phyloP scores from a whole-genome alignment of 2,797 vertebrate genomes.

The Philypnodon macrostomus region DNA sequence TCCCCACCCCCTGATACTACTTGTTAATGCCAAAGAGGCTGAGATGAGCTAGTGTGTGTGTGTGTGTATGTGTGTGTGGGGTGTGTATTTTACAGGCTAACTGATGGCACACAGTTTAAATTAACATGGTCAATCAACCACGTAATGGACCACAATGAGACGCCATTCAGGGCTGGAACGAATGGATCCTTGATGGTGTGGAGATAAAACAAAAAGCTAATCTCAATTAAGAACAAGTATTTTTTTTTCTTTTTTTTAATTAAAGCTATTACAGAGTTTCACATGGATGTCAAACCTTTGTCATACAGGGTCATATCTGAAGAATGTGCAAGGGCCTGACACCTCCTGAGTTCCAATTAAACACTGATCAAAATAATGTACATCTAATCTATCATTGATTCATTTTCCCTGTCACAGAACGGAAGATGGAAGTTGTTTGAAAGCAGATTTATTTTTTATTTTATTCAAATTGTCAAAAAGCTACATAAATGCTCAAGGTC shows the following conservation, averaged over 20 bases:
- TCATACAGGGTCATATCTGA: not conserved
- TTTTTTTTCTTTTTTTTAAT: too few species aligned
- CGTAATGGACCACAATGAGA: constrained; percentile 71
- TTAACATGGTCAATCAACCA: constrained; percentile 71
- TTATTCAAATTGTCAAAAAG: too few species aligned
- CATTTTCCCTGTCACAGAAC: too few species aligned
- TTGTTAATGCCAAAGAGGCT: constrained; percentile 30
- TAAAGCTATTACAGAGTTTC: constrained; percentile 47
- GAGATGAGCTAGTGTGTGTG: constrained; percentile 34
- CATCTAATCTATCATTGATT: too few species aligned
- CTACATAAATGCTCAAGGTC: too few species aligned
- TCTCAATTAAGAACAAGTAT: constrained; percentile 70
- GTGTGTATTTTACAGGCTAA: constrained; percentile 58
- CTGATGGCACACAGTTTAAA: constrained; percentile 70
- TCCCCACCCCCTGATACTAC: constrained; percentile 9
- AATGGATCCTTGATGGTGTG: constrained; percentile 72
- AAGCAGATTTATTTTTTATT: too few species aligned
- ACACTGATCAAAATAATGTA: too few species aligned
- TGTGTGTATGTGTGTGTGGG: not conserved
- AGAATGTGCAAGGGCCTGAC: too few species aligned
- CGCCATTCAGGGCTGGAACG: constrained; percentile 67
- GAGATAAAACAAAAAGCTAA: constrained; percentile 74
- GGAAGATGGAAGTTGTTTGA: too few species aligned
- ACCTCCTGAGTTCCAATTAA: too few species aligned
- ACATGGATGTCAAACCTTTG: not conserved